phyloP scores from a whole-genome alignment of 2,113 vertebrate genomes.

The Lasiurus borealis region DNA sequence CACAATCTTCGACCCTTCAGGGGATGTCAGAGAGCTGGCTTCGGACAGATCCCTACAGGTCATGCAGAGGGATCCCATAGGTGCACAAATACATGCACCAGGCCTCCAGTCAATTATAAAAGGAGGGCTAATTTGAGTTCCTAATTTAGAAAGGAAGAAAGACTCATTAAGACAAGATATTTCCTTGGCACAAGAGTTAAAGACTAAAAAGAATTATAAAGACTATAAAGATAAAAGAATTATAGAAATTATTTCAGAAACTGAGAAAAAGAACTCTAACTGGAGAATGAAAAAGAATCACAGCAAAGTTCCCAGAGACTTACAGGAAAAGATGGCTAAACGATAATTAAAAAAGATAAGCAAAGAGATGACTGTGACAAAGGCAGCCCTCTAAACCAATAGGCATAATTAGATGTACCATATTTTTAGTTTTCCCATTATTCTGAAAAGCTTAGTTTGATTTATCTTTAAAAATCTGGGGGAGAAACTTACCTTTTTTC shows the following conservation, averaged over 20 bases:
- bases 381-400: background rate
- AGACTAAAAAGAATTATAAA: background rate
- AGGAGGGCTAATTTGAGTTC: background rate
- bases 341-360: background rate
- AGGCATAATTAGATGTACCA: background rate
- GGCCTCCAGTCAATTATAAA: conserved; percentile 7
- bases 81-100: too few relatives aligned
- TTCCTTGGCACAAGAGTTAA: background rate
- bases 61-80: too few relatives aligned
- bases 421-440: background rate
- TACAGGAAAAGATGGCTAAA: background rate
- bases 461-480: conserved; percentile 21
- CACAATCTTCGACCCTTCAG: too few relatives aligned
- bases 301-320: background rate
- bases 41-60: too few relatives aligned
- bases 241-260: conserved; percentile 8
- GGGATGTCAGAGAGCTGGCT: too few relatives aligned
- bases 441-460: background rate
- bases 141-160: background rate
- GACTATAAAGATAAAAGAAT: background rate
- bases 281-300: background rate
- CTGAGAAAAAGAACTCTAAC: background rate
- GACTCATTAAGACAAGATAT: background rate
- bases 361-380: background rate
- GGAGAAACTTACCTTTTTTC: conserved; percentile 94